phyloP scores from a whole-genome alignment of 2,888 invertebrate genomes.

The Drosophila maculinotata region DNA sequence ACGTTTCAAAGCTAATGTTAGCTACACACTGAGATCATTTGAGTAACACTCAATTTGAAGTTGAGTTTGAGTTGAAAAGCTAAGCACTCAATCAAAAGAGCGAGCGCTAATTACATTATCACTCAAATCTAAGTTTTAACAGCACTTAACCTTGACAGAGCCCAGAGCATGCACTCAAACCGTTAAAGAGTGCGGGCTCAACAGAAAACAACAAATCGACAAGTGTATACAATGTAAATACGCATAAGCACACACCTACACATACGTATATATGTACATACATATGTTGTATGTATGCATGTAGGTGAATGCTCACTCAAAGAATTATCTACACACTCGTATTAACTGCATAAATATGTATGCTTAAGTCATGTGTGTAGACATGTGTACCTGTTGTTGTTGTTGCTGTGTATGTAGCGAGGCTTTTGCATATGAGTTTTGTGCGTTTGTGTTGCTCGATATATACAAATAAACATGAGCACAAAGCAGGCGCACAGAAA shows the following conservation, averaged over 20 bases:
- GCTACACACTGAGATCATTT: background rate
- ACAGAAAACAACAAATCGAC: slow-evolving; percentile 9
- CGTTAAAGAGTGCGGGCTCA: slow-evolving; percentile 3
- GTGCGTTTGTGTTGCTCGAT: slow-evolving; percentile 80
- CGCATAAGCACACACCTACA: slow-evolving; percentile 10
- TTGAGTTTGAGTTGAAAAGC: background rate
- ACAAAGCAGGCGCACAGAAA: slow-evolving; percentile 77
- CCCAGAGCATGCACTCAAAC: no score
- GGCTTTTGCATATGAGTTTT: slow-evolving; percentile 63
- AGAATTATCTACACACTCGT: slow-evolving; percentile 26
- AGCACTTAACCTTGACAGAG: background rate
- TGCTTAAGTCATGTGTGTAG: slow-evolving; percentile 31
- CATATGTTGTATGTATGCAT: background rate
- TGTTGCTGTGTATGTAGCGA: slow-evolving; percentile 35
- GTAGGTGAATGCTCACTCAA: slow-evolving; percentile 18
- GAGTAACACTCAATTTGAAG: background rate
- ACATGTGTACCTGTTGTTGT: slow-evolving; percentile 25
- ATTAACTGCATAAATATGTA: slow-evolving; percentile 33
- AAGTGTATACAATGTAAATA: slow-evolving; percentile 12
- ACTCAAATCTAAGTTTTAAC: background rate
- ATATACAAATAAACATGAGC: slow-evolving; percentile 82
- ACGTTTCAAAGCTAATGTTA: background rate
- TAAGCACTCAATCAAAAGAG: background rate
- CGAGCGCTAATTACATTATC: background rate
- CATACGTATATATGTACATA: slow-evolving; percentile 4